phyloP scores from a whole-genome alignment of 2,113 vertebrate species.

The Corythaeola cristata region DNA sequence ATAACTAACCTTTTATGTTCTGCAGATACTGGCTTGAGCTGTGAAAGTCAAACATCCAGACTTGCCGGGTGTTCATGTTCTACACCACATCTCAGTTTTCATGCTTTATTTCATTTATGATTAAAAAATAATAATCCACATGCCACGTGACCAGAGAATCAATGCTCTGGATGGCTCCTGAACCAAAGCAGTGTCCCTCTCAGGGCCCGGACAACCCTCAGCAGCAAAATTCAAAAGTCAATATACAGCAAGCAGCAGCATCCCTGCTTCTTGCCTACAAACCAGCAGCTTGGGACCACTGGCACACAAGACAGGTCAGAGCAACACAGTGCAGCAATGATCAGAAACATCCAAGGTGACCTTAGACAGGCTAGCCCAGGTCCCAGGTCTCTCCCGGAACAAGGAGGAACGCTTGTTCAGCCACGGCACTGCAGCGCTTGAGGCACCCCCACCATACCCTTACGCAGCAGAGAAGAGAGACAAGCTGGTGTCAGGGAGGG shows the following conservation, averaged over 20 bases:
- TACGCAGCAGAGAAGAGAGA: neutral
- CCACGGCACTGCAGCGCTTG: accelerated
- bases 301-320: neutral
- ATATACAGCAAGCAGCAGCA: neutral
- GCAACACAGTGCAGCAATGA: neutral
- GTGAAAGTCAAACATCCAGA: accelerated
- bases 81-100: neutral
- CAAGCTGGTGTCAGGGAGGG: accelerated
- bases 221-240: neutral
- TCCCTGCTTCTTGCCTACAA: neutral
- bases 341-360: neutral
- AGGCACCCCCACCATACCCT: neutral
- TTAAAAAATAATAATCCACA: neutral
- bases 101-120: neutral
- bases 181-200: neutral
- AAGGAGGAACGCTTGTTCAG: neutral
- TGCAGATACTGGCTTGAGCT: neutral
- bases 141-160: neutral
- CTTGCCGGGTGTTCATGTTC: neutral
- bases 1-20: constrained; percentile 10
- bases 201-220: neutral
- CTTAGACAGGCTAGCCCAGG: neutral
- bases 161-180: neutral
- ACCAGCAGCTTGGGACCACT: neutral
- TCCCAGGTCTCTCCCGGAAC: neutral